phyloP scores from a whole-genome alignment of 2,113 vertebrate species.

The Pluvialis apricaria region DNA sequence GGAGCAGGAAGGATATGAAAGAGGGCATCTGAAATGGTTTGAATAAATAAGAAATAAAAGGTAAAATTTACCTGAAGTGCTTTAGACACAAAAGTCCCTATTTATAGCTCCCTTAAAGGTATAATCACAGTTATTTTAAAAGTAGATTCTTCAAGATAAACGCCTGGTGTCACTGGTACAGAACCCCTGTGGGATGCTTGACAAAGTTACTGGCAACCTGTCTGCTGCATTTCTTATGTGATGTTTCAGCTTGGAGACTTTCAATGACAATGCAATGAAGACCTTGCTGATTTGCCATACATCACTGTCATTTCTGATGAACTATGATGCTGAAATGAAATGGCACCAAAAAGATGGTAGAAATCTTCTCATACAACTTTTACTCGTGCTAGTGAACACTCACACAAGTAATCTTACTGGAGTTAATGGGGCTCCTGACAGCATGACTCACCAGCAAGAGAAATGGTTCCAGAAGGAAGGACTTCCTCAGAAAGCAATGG shows the following conservation, averaged over 20 bases:
- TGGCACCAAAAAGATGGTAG: neutral
- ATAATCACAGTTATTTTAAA: neutral
- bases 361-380: neutral
- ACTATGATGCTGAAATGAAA: neutral
- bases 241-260: neutral
- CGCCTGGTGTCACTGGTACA: rapidly evolving
- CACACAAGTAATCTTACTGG: neutral
- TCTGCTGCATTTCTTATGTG: neutral
- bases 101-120: neutral
- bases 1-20: neutral
- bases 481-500: neutral
- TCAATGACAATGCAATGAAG: neutral
- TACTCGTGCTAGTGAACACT: neutral
- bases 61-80: neutral
- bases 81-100: neutral
- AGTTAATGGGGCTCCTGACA: neutral
- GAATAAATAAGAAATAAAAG: neutral
- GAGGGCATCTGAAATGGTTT: neutral
- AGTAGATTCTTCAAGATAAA: neutral
- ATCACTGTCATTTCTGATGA: neutral
- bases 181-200: neutral
- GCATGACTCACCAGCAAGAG: neutral
- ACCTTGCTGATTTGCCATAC: neutral
- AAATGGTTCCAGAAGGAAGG: neutral
- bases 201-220: neutral